Percentiles rank a stretch among this genome's conserved stretches.
phyloP scores from a whole-genome alignment of 1,140 invertebrate species.

The Caenorhabditis brenneri region DNA sequence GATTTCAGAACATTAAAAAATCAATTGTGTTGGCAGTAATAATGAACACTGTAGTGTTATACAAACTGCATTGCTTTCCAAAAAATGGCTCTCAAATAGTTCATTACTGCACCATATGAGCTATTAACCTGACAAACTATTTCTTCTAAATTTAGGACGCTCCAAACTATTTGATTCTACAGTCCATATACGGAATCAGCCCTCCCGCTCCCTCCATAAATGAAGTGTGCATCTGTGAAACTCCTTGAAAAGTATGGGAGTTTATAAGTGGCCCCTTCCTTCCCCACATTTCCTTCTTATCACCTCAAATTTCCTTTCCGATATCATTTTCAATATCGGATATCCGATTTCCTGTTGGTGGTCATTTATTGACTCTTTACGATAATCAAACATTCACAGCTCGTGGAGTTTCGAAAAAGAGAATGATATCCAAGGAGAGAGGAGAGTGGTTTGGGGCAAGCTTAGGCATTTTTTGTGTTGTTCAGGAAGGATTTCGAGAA shows the following conservation, averaged over 20 bases:
- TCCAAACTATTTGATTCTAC: too few species aligned
- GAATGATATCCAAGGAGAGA: background rate
- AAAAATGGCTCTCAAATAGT: background rate
- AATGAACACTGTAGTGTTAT: too few species aligned
- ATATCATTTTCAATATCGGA: slow-evolving; percentile 43
- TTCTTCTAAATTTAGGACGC: too few species aligned
- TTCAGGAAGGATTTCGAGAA: background rate
- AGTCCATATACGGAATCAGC: background rate
- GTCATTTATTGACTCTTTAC: slow-evolving; percentile 40
- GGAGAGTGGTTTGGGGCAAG: slow-evolving; percentile 16
- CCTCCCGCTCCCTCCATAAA: background rate
- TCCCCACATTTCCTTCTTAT: background rate
- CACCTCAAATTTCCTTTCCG: slow-evolving; percentile 21
- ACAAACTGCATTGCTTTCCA: too few species aligned
- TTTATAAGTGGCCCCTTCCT: background rate
- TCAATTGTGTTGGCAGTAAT: too few species aligned
- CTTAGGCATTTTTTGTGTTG: background rate
- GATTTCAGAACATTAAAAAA: too few species aligned
- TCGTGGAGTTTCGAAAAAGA: background rate
- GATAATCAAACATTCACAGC: slow-evolving; percentile 14
- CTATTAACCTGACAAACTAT: too few species aligned
- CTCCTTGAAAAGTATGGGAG: slow-evolving; percentile 16
- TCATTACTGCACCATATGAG: background rate
- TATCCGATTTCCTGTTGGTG: slow-evolving; percentile 32
- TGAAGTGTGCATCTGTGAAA: background rate